These are phyloP conservation scores for Tragelaphus scriptus DNA, from an alignment of 2,113 vertebrate genomes.

Conservation along the genomic window DNA sequence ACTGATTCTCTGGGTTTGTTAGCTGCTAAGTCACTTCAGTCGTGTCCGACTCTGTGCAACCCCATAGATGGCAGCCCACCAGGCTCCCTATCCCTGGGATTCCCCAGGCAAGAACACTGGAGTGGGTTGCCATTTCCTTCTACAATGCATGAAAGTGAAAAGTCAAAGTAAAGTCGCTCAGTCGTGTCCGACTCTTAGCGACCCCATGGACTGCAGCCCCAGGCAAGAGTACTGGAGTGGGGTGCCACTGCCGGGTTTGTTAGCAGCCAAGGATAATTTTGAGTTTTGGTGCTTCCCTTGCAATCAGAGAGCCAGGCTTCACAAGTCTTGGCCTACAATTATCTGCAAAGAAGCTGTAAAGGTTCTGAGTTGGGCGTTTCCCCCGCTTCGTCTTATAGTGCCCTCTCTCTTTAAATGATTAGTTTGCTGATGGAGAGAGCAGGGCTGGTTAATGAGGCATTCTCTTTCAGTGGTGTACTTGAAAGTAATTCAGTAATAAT, in stretches of 20 bases:
- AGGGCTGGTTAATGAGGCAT: constrained; percentile 38
- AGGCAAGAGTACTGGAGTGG: too few species aligned
- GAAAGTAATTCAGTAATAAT: constrained; percentile 53
- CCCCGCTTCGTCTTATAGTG: not conserved
- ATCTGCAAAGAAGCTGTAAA: not conserved
- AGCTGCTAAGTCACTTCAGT: not conserved
- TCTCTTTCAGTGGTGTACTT: constrained; percentile 41
- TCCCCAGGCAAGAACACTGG: too few species aligned
- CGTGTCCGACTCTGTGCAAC: too few species aligned
- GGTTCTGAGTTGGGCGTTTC: not conserved
- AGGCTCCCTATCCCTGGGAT: too few species aligned
- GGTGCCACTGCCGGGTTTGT: not conserved
- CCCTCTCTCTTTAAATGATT: not conserved
- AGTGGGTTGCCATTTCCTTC: too few species aligned
- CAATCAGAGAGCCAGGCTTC: not conserved
- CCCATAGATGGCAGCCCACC: too few species aligned
- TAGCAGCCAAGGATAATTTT: not conserved
- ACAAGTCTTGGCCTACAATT: not conserved
- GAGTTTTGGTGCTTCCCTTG: not conserved
- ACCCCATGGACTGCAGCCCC: too few species aligned
- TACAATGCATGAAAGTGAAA: too few species aligned
- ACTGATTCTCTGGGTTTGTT: not conserved
- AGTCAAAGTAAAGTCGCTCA: too few species aligned
- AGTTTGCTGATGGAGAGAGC: not conserved
- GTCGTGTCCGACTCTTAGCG: too few species aligned